phyloP scores from a whole-genome alignment of 1,140 invertebrate species.

The Choristoneura fumiferana region DNA sequence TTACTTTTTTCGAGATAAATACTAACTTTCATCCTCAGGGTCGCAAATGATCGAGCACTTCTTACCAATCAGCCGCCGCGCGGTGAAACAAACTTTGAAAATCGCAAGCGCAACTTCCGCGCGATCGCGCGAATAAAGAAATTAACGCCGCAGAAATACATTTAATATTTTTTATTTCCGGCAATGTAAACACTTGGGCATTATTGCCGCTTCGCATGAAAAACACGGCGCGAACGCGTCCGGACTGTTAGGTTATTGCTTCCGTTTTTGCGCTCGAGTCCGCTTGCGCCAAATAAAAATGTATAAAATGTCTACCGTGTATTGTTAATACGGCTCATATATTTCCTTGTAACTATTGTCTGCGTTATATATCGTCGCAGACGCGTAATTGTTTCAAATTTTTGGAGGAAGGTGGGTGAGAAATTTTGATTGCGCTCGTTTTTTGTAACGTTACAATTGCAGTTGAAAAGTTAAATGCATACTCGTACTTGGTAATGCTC shows the following conservation, averaged over 20 bases:
- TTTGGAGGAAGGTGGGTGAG: not conserved
- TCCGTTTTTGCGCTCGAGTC: not conserved
- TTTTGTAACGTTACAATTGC: not conserved
- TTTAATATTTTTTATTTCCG: constrained; percentile 11
- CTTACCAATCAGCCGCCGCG: no score
- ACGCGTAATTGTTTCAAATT: no score
- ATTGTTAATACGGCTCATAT: constrained; percentile 15
- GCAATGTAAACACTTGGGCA: constrained; percentile 12
- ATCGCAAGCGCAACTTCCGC: no score
- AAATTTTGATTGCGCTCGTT: not conserved
- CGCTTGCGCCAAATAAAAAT: not conserved
- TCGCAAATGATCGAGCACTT: no score
- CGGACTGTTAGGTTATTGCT: constrained; percentile 11
- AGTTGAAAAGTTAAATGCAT: not conserved
- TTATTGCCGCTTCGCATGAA: constrained; percentile 5
- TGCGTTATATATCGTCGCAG: constrained; percentile 1
- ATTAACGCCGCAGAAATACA: not conserved
- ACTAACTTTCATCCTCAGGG: no score
- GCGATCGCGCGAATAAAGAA: no score
- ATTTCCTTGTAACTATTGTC: constrained; percentile 10
- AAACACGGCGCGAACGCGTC: constrained; percentile 1
- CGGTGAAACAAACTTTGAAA: no score
- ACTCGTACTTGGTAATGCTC: no score
- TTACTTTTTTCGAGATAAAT: no score
- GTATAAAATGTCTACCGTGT: not conserved